phyloP scores from a whole-genome alignment of 2,797 vertebrate species.

The Cryptoblepharus egeriae region DNA sequence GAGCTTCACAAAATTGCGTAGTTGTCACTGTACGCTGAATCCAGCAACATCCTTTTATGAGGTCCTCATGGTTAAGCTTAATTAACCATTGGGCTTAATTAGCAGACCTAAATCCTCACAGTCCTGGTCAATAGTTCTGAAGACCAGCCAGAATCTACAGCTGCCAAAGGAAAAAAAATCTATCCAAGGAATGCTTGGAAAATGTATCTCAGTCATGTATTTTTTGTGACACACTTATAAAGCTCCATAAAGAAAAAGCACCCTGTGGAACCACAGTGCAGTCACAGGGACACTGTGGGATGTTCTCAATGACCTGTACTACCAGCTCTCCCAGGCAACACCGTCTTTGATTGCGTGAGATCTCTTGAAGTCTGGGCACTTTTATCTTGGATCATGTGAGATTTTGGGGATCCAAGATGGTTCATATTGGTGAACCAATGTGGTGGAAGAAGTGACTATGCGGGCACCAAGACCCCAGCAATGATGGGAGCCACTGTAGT shows the following conservation, averaged over 20 bases:
- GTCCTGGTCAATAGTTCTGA: background rate
- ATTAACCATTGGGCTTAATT: conserved; percentile 7
- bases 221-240: background rate
- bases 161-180: background rate
- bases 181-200: background rate
- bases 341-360: too few relatives aligned
- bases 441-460: too few relatives aligned
- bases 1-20: background rate
- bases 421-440: too few relatives aligned
- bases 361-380: too few relatives aligned
- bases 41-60: background rate
- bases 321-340: too few relatives aligned
- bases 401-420: too few relatives aligned
- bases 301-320: too few relatives aligned
- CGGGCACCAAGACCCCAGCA: too few relatives aligned
- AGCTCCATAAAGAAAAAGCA: background rate
- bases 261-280: too few relatives aligned
- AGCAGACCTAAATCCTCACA: background rate
- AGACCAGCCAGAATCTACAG: background rate
- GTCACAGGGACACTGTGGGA: too few relatives aligned
- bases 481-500: too few relatives aligned
- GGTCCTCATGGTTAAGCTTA: background rate
- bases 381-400: too few relatives aligned
- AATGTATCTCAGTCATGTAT: background rate
- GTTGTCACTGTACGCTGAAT: background rate